These are phyloP conservation scores for Chalcosyrphus nemorum DNA, from an alignment of 2,888 invertebrate genomes.

Conservation along the genomic window DNA sequence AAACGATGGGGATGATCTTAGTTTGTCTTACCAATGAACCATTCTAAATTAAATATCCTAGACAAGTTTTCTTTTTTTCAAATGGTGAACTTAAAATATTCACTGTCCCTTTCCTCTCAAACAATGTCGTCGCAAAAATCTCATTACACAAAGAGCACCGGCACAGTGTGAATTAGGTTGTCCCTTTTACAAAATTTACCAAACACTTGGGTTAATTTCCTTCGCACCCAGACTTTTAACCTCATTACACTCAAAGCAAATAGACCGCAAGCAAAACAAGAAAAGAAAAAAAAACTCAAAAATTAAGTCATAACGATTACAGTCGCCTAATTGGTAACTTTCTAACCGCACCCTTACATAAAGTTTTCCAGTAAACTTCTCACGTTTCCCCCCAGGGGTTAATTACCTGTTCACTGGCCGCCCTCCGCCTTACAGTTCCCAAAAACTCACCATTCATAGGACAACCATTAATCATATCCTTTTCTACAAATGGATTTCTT, in stretches of 20 bases:
- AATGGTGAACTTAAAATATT: too few species aligned
- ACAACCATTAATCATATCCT: slow-evolving; percentile 66
- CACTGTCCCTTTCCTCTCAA: too few species aligned
- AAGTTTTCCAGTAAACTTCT: slow-evolving; percentile 43
- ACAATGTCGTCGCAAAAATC: too few species aligned
- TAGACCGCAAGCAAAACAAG: not conserved
- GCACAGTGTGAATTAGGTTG: not conserved
- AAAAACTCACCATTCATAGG: slow-evolving; percentile 31
- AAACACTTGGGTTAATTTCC: slow-evolving; percentile 3
- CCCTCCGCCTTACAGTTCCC: not conserved
- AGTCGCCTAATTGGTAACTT: slow-evolving; percentile 59
- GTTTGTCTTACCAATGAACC: too few species aligned
- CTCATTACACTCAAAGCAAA: slow-evolving; percentile 15
- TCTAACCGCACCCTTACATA: slow-evolving; percentile 53
- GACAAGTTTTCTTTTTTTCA: too few species aligned
- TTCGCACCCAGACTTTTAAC: slow-evolving; percentile 14
- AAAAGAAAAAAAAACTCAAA: not conserved
- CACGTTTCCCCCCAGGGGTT: slow-evolving; percentile 35
- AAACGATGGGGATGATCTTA: too few species aligned
- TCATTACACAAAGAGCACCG: not conserved
- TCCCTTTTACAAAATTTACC: not conserved
- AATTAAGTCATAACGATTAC: slow-evolving; percentile 57
- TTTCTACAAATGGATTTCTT: slow-evolving; percentile 48
- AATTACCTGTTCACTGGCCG: slow-evolving; percentile 61
- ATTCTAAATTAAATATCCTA: too few species aligned